Conservation (phyloP, 2,888 invertebrate genomes). For the Microplitis deprimator region DNA sequence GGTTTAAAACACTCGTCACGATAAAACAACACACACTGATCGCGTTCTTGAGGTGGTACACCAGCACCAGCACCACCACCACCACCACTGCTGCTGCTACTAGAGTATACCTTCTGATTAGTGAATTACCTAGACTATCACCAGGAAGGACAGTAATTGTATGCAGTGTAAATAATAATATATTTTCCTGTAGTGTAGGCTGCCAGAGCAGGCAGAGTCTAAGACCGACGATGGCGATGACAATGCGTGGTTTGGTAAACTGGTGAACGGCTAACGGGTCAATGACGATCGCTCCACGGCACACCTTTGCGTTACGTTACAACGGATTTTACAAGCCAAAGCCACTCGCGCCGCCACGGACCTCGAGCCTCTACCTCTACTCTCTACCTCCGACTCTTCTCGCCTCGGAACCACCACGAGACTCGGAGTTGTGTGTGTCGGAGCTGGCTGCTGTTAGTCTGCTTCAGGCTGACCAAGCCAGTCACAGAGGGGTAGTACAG, state of each 20-base stretch:
- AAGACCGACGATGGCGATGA: conserved; percentile 33
- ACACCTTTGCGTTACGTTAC: conserved; percentile 18
- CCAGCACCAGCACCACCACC: not conserved
- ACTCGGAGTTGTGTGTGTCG: conserved; percentile 31
- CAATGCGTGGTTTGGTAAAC: conserved; percentile 15
- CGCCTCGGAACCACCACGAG: conserved; percentile 50
- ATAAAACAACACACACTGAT: not conserved
- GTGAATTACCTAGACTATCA: not conserved
- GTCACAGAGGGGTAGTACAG: not conserved
- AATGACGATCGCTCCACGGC: conserved; percentile 22
- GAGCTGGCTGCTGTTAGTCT: not conserved
- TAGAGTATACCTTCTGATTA: not conserved
- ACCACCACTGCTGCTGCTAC: not conserved
- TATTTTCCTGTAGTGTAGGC: too few species aligned
- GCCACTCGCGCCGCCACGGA: conserved; percentile 31
- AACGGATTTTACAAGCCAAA: conserved; percentile 16
- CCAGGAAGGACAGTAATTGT: not conserved
- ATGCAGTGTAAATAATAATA: too few species aligned
- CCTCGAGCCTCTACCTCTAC: conserved; percentile 4
- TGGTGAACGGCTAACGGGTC: conserved; percentile 29
- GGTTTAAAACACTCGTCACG: not conserved
- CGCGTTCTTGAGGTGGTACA: not conserved
- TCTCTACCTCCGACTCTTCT: conserved; percentile 35
- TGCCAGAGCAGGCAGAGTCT: too few species aligned
- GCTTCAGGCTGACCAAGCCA: conserved; percentile 5